These are phyloP conservation scores for Rotaria sp. DNA, from an alignment of 2,888 invertebrate species.

Conservation along the genomic window DNA sequence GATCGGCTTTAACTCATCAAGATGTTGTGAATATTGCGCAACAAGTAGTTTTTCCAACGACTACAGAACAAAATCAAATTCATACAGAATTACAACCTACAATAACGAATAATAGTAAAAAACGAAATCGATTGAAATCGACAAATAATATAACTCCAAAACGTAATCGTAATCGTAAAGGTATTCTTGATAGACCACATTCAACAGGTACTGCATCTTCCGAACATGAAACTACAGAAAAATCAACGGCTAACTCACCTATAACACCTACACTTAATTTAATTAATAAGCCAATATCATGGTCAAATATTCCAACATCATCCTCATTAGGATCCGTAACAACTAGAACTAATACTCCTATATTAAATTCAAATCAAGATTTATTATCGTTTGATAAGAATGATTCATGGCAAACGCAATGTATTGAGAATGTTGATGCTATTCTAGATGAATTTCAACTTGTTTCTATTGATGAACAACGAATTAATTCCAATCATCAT, in stretches of 20 bases:
- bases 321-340: background rate
- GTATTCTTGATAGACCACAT: background rate
- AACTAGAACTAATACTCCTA: background rate
- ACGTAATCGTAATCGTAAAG: background rate
- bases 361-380: background rate
- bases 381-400: background rate
- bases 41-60: background rate
- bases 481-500: background rate
- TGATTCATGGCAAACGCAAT: slow-evolving; percentile 1
- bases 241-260: background rate
- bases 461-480: slow-evolving; percentile 15
- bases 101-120: slow-evolving; percentile 4
- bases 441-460: background rate
- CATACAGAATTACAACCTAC: background rate
- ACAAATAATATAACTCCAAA: background rate
- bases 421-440: background rate
- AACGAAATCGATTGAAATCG: background rate
- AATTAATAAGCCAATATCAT: background rate
- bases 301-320: background rate
- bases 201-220: background rate
- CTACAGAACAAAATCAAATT: background rate
- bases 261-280: slow-evolving; percentile 5
- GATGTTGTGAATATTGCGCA: slow-evolving; percentile 8
- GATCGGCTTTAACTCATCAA: slow-evolving; percentile 1
- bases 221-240: background rate